Evolutionary conservation across 2,797 vertebrate species (phyloP), one percentile per base, ranked within the genome.

Genomic region (Novumbra hubbsi): DNA sequence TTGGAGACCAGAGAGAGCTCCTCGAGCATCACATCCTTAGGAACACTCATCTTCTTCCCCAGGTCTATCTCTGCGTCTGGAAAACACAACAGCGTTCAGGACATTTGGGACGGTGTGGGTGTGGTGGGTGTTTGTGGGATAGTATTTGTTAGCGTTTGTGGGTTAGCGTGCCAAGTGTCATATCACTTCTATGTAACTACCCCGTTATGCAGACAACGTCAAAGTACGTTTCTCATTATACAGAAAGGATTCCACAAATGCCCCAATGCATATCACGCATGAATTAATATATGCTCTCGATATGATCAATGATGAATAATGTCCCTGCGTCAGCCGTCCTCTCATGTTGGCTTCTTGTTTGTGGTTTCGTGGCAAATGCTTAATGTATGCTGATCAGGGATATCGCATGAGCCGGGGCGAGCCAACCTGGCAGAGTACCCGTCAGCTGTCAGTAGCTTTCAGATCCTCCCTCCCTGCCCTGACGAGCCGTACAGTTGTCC

Each of bases 11-110:
- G 91, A 0, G 97, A 98, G 55, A 99, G 80, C 84, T 99, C 97
- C 72, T 99, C 98, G 84, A 98, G 87, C 98, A 99, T 98, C 90
- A 99, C 98, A 79, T 99, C 98, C 83, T 93, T 95, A 17, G 98
- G 97, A 0, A 92, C 87, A 73, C 92, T 96, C 85, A 97, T 88
- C 87, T 99, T 99, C 88, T 94, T 97, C 9, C 98, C 97, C 52
- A 98, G 93, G 85, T 97, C 94, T 83, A 98, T 90, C 76, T 90
- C 91, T 38, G 86, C 70, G 69, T 92, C 97, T 98, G 75, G 48
- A 65, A 19, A 34, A 70, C 68, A 75, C 73, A 73, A 28, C 41
- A 63, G 48, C 16, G n/a, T 5, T 32, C 16, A n/a, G 50, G 4
- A 34, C 8, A 45, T 38, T 38, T 8, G 3, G 24, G 11, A 6